These are phyloP conservation scores for Strigops habroptila DNA, from an alignment of 2,113 vertebrate genomes.

Conservation along the genomic window DNA sequence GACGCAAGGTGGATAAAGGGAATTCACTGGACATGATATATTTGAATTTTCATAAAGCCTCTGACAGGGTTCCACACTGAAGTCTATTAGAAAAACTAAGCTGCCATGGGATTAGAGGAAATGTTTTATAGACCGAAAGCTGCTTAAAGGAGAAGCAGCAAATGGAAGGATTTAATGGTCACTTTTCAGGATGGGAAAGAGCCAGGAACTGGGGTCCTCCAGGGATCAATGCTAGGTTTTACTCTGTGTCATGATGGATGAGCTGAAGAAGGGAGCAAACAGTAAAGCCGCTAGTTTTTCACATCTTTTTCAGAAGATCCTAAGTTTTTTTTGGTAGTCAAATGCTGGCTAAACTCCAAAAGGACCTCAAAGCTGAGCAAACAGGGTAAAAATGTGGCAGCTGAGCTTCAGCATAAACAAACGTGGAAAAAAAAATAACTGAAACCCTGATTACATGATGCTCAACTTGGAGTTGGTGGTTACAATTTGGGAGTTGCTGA, in stretches of 20 bases:
- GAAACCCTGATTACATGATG: background rate
- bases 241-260: background rate
- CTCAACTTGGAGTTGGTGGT: background rate
- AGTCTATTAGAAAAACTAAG: constrained; percentile 47
- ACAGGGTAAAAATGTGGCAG: background rate
- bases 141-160: constrained; percentile 36
- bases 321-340: background rate
- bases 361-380: constrained; percentile 3
- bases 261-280: background rate
- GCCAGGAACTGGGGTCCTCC: background rate
- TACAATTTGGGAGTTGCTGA: background rate
- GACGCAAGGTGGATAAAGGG: constrained; percentile 4
- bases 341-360: background rate
- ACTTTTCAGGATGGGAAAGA: background rate
- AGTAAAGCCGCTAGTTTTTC: background rate
- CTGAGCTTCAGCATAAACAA: background rate
- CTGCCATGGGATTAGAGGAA: constrained; percentile 18
- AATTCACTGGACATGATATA: constrained; percentile 6
- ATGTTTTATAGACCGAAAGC: background rate
- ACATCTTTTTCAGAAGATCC: background rate
- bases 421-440: background rate
- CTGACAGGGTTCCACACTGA: background rate
- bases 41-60: constrained; percentile 39
- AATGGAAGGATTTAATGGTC: constrained; percentile 20
- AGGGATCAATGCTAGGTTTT: background rate